Percentiles rank a stretch among this genome's conserved stretches.
These are phyloP conservation scores for Astropecten irregularis DNA, from an alignment of 53 echinoderm and acorn worm species.

Conservation along the genomic window DNA sequence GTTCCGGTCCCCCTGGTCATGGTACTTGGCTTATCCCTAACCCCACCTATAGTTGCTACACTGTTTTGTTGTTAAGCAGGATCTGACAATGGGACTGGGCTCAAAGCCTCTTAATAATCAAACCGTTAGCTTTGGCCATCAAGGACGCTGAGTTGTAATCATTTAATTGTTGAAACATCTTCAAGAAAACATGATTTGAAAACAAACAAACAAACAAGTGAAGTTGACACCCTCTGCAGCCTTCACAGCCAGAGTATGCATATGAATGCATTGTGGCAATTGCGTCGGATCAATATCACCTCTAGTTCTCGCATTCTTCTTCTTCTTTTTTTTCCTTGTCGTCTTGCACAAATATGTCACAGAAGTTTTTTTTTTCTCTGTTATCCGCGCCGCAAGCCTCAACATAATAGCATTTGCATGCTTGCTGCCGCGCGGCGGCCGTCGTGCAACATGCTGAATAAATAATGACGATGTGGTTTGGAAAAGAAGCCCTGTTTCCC, in stretches of 20 bases:
- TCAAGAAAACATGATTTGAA: no score
- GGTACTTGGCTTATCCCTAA: no score
- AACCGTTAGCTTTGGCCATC: neutral
- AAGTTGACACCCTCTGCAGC: constrained; percentile 2
- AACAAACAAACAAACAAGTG: constrained; percentile 2
- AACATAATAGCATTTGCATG: no score
- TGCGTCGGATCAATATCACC: neutral
- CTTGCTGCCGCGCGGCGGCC: no score
- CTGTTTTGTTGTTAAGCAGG: constrained; percentile 5
- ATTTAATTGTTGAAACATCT: constrained; percentile 5
- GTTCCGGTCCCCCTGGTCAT: neutral
- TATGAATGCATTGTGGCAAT: constrained; percentile 26
- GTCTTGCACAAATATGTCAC: neutral
- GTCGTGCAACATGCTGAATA: constrained; percentile 33
- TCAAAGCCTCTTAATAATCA: neutral
- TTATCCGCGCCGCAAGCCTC: no score
- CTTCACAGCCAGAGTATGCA: no score
- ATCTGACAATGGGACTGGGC: neutral
- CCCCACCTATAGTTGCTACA: no score
- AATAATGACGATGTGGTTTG: constrained; percentile 5
- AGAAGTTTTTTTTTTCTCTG: no score
- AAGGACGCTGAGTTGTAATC: constrained; percentile 24
- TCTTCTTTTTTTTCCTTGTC: neutral
- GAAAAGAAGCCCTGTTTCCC: no score
- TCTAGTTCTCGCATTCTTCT: neutral